Conservation (phyloP, 2,888 invertebrate genomes). For the Harpagoxenus sublaevis region DNA sequence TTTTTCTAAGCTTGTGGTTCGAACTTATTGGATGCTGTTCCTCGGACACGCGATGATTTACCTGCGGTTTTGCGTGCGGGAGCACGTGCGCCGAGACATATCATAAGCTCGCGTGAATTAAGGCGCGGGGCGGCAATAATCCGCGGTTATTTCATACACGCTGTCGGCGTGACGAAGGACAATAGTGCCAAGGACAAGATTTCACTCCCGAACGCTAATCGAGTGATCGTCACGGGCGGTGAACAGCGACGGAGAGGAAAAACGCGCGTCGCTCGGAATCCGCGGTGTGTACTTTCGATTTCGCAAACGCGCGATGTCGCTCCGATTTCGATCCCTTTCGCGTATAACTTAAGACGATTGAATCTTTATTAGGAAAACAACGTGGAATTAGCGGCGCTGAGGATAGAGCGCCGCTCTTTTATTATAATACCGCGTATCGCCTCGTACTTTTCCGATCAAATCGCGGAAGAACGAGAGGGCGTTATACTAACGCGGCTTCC, state of each 20-base stretch:
- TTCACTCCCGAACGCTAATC: slow-evolving; percentile 67
- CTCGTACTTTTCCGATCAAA: slow-evolving; percentile 6
- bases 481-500: slow-evolving; percentile 39
- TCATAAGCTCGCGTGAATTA: background rate
- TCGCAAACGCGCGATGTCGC: background rate
- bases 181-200: slow-evolving; percentile 75
- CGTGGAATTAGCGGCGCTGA: background rate
- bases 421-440: background rate
- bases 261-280: slow-evolving; percentile 31
- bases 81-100: background rate
- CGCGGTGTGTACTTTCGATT: slow-evolving; percentile 1
- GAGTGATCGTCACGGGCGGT: slow-evolving; percentile 58
- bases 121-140: background rate
- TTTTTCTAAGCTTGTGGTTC: background rate
- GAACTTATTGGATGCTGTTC: background rate
- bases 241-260: slow-evolving; percentile 44
- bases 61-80: background rate
- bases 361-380: background rate
- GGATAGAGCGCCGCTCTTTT: background rate
- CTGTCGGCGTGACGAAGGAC: slow-evolving; percentile 54
- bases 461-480: slow-evolving; percentile 31
- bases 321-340: background rate
- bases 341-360: background rate
- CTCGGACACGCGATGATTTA: background rate
- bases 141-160: background rate